Evolutionary conservation across 2,797 vertebrate species (phyloP).

Genomic region (Sibirionetta formosa): DNA sequence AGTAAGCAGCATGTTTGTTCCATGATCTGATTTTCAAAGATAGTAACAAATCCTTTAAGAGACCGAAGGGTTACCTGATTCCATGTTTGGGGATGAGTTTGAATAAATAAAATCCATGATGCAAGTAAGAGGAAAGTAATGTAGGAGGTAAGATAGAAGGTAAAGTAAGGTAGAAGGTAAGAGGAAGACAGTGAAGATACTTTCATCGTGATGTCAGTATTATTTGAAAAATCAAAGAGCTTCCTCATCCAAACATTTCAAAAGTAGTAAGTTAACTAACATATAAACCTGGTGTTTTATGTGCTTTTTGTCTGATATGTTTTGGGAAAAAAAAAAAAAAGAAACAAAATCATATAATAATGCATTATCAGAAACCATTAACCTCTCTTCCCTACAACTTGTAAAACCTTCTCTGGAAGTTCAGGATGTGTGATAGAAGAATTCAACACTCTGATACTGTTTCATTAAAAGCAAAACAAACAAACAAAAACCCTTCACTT

Average conservation of each 20-base stretch:
- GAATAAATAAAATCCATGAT: not conserved
- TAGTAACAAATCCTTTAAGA: not conserved
- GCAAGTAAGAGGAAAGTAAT: not conserved
- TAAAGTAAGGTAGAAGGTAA: not conserved
- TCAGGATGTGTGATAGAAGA: not conserved
- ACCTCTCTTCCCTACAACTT: not conserved
- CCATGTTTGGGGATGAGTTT: fast-evolving
- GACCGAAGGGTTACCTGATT: not conserved
- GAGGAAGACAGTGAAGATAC: not conserved
- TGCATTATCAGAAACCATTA: not conserved
- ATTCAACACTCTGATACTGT: not conserved
- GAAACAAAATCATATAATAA: not conserved
- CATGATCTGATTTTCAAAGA: not conserved
- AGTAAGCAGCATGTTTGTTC: fast-evolving
- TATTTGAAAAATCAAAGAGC: not conserved
- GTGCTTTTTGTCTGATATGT: not conserved
- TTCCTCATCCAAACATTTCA: not conserved
- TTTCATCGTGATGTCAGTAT: not conserved
- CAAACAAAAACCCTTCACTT: not conserved
- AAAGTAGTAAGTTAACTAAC: not conserved
- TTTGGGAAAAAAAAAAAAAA: not conserved
- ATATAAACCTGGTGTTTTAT: fast-evolving
- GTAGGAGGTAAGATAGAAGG: too few relatives aligned
- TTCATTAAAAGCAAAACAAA: not conserved
- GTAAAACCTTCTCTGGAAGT: not conserved